phyloP scores from a whole-genome alignment of 1,140 invertebrate species.

The Scaptomyza montana region DNA sequence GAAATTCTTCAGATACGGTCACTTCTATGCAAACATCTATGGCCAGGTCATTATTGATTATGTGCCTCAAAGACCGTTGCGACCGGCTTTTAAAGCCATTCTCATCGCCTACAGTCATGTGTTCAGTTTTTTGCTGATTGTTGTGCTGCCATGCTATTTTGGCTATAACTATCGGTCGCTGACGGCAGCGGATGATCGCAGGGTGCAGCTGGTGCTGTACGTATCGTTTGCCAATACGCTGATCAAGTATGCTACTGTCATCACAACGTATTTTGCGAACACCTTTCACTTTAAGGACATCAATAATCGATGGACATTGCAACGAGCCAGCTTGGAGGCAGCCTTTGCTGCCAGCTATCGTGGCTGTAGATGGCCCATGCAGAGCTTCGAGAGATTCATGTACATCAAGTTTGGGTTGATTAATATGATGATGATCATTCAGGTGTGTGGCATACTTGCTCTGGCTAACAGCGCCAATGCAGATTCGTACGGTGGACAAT shows the following conservation, averaged over 20 bases:
- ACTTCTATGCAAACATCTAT: constrained; percentile 70
- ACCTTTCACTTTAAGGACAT: constrained; percentile 66
- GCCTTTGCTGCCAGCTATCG: constrained; percentile 34
- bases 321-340: constrained; percentile 51
- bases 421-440: constrained; percentile 74
- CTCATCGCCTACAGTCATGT: constrained; percentile 61
- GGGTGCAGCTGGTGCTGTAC: constrained; percentile 64
- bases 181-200: constrained; percentile 47
- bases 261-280: constrained; percentile 72
- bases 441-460: constrained; percentile 62
- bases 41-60: constrained; percentile 76
- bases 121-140: constrained; percentile 60
- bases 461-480: constrained; percentile 6
- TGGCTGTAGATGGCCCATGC: constrained; percentile 23
- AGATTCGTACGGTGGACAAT: constrained; percentile 9
- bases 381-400: constrained; percentile 62
- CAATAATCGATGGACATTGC: constrained; percentile 54
- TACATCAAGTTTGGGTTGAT: constrained; percentile 74
- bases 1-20: constrained; percentile 71
- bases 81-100: constrained; percentile 22
- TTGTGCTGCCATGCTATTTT: constrained; percentile 67
- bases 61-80: constrained; percentile 54
- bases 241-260: constrained; percentile 71
- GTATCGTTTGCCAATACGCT: constrained; percentile 69
- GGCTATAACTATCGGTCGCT: constrained; percentile 52